A percentile compares a stretch with the other conserved stretches of the same genome.
Evolutionary conservation across 2,888 invertebrate species (phyloP).

Genomic region (Drosophila meridionalis): DNA sequence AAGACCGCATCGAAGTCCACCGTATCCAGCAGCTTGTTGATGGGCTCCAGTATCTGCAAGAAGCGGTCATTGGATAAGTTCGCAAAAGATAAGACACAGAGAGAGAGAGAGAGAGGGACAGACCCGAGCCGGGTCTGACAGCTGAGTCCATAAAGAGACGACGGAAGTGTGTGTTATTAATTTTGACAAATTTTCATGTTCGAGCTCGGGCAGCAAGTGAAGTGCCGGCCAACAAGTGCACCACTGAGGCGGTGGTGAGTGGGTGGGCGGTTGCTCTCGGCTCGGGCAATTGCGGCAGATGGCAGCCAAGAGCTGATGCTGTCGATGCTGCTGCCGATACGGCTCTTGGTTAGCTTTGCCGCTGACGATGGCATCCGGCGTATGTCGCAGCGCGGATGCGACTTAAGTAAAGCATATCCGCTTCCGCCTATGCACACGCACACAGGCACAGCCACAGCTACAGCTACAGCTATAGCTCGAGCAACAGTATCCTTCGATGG

Average conservation of each 20-base stretch:
- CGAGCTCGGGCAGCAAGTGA: conserved; percentile 51
- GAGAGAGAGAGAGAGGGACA: neutral
- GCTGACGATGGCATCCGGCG: conserved; percentile 75
- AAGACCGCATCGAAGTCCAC: conserved; percentile 94
- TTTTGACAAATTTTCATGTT: conserved; percentile 82
- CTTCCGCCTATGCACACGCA: conserved; percentile 70
- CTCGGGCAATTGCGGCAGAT: conserved; percentile 63
- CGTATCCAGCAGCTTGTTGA: conserved; percentile 92
- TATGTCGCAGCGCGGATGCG: conserved; percentile 81
- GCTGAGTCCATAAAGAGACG: conserved; percentile 68
- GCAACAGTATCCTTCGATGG: conserved; percentile 36
- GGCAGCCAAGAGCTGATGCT: conserved; percentile 35
- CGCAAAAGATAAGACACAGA: conserved; percentile 8
- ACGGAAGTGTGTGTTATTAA: conserved; percentile 82
- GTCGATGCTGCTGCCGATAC: conserved; percentile 29
- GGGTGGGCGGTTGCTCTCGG: neutral
- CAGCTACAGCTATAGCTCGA: conserved; percentile 22
- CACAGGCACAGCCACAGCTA: conserved; percentile 30
- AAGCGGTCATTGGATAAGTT: conserved; percentile 45
- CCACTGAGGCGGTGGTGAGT: conserved; percentile 24
- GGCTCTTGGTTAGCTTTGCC: conserved; percentile 33
- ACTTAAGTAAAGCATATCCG: conserved; percentile 83
- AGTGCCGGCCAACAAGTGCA: conserved; percentile 60
- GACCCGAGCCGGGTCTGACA: conserved; percentile 37
- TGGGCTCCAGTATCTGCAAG: conserved; percentile 92